Evolutionary conservation across 2,888 invertebrate genomes (phyloP).

Genomic region (Neoscelio sp.): DNA sequence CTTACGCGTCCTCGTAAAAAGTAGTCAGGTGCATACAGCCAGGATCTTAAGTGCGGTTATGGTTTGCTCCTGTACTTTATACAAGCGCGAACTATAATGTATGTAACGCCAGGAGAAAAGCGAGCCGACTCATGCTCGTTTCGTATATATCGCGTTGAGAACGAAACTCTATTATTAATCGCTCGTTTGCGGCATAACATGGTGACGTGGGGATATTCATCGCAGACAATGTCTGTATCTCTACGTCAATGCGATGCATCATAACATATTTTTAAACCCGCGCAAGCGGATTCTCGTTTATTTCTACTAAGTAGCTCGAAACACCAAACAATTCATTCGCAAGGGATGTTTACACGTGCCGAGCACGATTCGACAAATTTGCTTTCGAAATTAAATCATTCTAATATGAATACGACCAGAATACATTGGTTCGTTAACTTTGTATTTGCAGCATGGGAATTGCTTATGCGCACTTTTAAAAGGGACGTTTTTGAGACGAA

Average conservation of each 20-base stretch:
- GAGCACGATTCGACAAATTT: constrained; percentile 36
- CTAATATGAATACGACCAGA: constrained; percentile 41
- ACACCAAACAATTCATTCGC: constrained; percentile 39
- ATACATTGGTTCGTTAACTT: constrained; percentile 37
- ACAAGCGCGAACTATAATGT: constrained; percentile 34
- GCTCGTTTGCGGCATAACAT: constrained; percentile 23
- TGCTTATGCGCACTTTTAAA: constrained; percentile 18
- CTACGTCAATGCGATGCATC: constrained; percentile 11
- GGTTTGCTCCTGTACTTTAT: constrained; percentile 49
- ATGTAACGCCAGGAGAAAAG: constrained; percentile 18
- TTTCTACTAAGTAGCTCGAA: constrained; percentile 37
- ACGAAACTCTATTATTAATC: constrained; percentile 29
- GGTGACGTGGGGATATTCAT: constrained; percentile 12
- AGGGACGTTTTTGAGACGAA: constrained; percentile 5
- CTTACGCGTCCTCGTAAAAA: constrained; percentile 55
- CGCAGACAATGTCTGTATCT: constrained; percentile 14
- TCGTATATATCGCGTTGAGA: background rate
- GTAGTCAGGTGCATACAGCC: constrained; percentile 58
- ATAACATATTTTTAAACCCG: constrained; percentile 12
- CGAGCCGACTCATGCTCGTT: constrained; percentile 3
- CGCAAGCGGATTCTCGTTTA: constrained; percentile 33
- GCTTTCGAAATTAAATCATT: constrained; percentile 46
- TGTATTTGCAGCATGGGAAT: constrained; percentile 29
- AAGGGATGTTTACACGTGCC: constrained; percentile 35
- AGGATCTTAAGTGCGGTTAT: constrained; percentile 61